Percentiles rank a stretch among this genome's conserved stretches.
phyloP scores from a whole-genome alignment of 2,113 vertebrate genomes.

The Coptodon rendalli region DNA sequence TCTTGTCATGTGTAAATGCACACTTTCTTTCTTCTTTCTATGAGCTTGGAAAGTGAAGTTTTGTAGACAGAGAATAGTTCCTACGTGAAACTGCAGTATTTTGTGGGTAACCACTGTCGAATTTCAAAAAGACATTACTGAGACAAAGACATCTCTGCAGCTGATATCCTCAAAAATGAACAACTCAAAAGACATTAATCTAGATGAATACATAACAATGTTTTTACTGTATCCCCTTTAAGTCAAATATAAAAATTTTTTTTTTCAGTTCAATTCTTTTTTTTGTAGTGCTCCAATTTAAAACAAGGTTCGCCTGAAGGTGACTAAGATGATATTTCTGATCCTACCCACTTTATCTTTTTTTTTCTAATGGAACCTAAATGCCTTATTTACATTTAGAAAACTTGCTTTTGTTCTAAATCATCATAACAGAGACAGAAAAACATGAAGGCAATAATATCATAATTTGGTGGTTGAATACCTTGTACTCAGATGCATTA shows the following conservation, averaged over 20 bases:
- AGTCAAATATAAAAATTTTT: background rate
- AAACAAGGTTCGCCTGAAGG: too few species aligned
- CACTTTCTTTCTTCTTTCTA: background rate
- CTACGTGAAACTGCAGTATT: background rate
- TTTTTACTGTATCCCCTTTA: background rate
- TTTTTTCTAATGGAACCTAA: background rate
- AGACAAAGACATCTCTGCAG: background rate
- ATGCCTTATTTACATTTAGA: background rate
- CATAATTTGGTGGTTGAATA: background rate
- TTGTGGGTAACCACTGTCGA: background rate
- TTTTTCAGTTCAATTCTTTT: background rate
- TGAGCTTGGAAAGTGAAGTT: background rate
- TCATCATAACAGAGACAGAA: background rate
- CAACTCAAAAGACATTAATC: background rate
- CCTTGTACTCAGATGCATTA: constrained; percentile 22
- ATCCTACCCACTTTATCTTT: background rate
- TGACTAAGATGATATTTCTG: background rate
- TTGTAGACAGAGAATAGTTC: background rate
- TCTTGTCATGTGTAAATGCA: background rate
- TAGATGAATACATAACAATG: background rate
- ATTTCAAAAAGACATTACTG: background rate
- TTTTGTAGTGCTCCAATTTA: background rate
- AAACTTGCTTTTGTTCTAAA: background rate
- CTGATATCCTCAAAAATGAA: background rate
- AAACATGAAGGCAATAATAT: background rate